Percentiles rank a stretch among this genome's conserved stretches.
Evolutionary conservation across 2,888 invertebrate genomes (phyloP).

Genomic region (Hetaerina titia): DNA sequence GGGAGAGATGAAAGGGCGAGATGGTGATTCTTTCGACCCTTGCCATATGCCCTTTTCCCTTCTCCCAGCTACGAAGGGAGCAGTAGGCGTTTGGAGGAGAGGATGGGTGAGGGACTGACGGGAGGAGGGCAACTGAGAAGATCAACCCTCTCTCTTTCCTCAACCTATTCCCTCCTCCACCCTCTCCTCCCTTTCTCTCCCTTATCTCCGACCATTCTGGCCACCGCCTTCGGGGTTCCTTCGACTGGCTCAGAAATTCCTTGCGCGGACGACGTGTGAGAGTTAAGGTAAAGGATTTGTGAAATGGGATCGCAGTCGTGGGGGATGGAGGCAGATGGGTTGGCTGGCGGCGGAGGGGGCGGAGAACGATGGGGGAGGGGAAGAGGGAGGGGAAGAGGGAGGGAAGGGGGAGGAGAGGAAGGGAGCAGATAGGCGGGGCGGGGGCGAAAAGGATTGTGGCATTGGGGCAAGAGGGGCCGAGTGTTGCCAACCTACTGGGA

Average conservation of each 20-base stretch:
- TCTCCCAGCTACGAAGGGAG: not conserved
- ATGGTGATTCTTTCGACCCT: not conserved
- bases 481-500: slow-evolving; percentile 8
- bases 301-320: not conserved
- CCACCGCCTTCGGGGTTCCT: not conserved
- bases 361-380: not conserved
- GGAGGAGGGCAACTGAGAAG: not conserved
- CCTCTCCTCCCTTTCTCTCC: not conserved
- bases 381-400: not conserved
- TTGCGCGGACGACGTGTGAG: not conserved
- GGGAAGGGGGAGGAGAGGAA: not conserved
- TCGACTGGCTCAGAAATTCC: slow-evolving; percentile 16
- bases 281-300: slow-evolving; percentile 19
- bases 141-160: slow-evolving; percentile 12
- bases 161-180: not conserved
- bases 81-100: not conserved
- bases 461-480: not conserved
- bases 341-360: not conserved
- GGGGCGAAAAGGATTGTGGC: not conserved
- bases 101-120: not conserved
- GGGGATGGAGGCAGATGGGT: not conserved
- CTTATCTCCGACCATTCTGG: not conserved
- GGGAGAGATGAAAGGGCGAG: not conserved
- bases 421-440: not conserved
- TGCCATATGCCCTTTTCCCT: not conserved